Evolutionary conservation across 2,888 invertebrate genomes (phyloP).

Genomic region (Diabrotica balteata): DNA sequence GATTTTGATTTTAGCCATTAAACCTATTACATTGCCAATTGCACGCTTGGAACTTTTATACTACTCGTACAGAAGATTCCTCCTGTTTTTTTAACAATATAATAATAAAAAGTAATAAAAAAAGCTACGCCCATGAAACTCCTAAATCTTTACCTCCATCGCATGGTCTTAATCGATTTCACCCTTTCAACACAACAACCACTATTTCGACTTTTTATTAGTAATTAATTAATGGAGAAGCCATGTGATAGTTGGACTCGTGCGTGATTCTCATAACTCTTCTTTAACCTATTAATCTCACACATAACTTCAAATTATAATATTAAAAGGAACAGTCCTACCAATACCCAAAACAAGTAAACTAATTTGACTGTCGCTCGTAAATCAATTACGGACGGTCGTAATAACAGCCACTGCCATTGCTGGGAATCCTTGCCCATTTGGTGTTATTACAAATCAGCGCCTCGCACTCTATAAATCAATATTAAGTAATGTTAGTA

Average conservation of each 20-base stretch:
- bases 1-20: no score
- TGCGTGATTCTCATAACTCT: conserved; percentile 23
- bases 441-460: conserved; percentile 14
- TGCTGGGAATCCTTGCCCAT: conserved; percentile 16
- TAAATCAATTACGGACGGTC: conserved; percentile 28
- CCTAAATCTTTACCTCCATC: no score
- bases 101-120: no score
- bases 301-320: conserved; percentile 33
- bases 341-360: conserved; percentile 27
- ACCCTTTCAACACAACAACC: neutral
- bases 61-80: no score
- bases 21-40: no score
- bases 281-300: conserved; percentile 33
- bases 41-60: no score
- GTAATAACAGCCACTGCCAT: conserved; percentile 12
- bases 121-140: no score
- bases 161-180: no score
- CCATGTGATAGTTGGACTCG: conserved; percentile 17
- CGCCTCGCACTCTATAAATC: conserved; percentile 11
- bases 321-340: conserved; percentile 24
- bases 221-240: conserved; percentile 26
- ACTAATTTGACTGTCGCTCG: conserved; percentile 22
- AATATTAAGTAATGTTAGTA: conserved; percentile 20
- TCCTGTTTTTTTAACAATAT: no score
- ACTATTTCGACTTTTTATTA: conserved; percentile 14